Percentiles rank a stretch among this genome's conserved stretches.
Conservation (phyloP, 2,113 vertebrate species). For the Elephantulus edwardii region DNA sequence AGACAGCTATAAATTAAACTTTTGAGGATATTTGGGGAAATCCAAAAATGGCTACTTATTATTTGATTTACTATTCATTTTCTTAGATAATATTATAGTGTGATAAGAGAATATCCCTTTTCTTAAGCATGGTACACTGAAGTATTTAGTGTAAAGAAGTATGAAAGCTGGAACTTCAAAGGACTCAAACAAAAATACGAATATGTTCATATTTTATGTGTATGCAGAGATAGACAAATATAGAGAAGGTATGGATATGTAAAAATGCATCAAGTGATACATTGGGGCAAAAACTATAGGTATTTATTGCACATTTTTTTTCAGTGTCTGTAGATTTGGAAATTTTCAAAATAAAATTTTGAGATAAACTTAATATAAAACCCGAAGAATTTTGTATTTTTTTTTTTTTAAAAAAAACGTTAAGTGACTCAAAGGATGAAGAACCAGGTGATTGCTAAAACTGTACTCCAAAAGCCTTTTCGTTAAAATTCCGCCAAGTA, state of each 20-base stretch:
- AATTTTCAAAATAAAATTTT: neutral
- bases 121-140: neutral
- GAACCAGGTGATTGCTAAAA: neutral
- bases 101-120: neutral
- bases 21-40: neutral
- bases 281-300: neutral
- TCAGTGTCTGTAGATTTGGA: neutral
- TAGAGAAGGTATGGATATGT: neutral
- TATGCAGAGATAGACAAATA: neutral
- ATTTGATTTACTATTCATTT: neutral
- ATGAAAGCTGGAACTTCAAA: neutral
- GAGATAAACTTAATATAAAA: neutral
- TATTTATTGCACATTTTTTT: neutral
- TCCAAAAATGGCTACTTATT: neutral
- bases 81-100: neutral
- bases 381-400: neutral
- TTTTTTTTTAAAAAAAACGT: neutral
- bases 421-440: neutral
- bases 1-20: neutral
- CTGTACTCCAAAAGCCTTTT: neutral
- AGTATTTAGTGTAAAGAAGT: neutral
- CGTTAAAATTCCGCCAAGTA: neutral
- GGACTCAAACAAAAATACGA: neutral
- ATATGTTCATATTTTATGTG: neutral
- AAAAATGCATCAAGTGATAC: neutral